A percentile compares a stretch with the other conserved stretches of the same genome.
Evolutionary conservation across 2,888 invertebrate genomes (phyloP).

Genomic region (Tinea semifulvella): DNA sequence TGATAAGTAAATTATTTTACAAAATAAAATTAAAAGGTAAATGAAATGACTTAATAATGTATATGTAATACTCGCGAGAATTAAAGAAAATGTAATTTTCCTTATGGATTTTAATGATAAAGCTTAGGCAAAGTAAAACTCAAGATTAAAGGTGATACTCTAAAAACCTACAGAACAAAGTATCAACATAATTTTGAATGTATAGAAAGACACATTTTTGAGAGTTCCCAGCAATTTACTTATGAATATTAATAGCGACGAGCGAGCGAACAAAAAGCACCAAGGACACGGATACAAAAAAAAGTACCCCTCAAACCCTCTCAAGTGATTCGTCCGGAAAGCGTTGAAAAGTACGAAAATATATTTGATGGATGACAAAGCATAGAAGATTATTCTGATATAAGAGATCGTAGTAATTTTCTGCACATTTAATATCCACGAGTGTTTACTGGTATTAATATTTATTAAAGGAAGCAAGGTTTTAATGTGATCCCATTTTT

Average conservation of each 20-base stretch:
- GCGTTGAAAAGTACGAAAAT: constrained; percentile 13
- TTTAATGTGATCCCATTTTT: constrained; percentile 11
- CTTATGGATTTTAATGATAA: neutral
- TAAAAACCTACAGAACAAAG: neutral
- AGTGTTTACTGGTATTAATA: constrained; percentile 13
- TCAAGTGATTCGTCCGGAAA: constrained; percentile 5
- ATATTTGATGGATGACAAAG: constrained; percentile 15
- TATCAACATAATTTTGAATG: neutral
- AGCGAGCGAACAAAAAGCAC: constrained; percentile 27
- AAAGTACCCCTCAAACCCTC: constrained; percentile 12
- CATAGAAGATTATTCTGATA: constrained; percentile 13
- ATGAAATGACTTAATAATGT: too few species aligned
- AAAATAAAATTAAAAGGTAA: too few species aligned
- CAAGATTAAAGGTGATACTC: neutral
- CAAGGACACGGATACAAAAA: constrained; percentile 10
- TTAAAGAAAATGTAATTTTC: too few species aligned
- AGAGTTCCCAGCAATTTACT: constrained; percentile 51
- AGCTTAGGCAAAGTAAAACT: too few species aligned
- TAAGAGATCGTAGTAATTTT: constrained; percentile 12
- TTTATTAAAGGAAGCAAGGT: constrained; percentile 13
- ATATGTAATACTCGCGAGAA: neutral
- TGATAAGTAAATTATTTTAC: too few species aligned
- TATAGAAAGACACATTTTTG: constrained; percentile 4
- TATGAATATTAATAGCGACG: constrained; percentile 61
- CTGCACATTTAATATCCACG: constrained; percentile 15